These are phyloP conservation scores for Enchytraeus crypticus DNA, from an alignment of 2,888 invertebrate species.

Conservation along the genomic window DNA sequence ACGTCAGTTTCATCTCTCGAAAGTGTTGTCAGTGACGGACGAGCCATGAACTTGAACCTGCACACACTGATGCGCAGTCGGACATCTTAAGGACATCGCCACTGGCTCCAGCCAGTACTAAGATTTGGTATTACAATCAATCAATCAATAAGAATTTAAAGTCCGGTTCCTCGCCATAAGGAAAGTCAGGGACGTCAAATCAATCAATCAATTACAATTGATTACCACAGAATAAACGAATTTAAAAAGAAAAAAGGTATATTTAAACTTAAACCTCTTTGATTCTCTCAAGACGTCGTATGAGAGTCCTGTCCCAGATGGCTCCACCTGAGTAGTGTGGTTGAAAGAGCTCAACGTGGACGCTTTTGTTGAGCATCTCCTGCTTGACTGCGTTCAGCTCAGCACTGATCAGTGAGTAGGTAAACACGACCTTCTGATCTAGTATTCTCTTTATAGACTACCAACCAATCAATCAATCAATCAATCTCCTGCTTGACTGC, in stretches of 20 bases:
- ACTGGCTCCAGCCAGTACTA: no score
- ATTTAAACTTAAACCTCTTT: constrained; percentile 47
- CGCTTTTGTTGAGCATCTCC: constrained; percentile 51
- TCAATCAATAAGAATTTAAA: no score
- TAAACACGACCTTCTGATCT: constrained; percentile 58
- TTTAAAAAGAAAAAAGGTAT: no score
- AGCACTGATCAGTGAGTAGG: constrained; percentile 60
- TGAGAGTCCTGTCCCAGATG: constrained; percentile 60
- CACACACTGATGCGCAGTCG: no score
- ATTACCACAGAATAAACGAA: background rate
- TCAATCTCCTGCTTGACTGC: constrained; percentile 56
- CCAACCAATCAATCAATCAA: constrained; percentile 61
- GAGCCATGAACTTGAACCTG: no score
- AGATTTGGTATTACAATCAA: no score
- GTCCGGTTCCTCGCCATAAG: no score
- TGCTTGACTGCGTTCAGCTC: constrained; percentile 67
- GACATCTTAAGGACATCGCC: no score
- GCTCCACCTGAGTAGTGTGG: constrained; percentile 68
- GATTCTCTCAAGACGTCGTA: constrained; percentile 51
- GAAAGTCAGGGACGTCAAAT: no score
- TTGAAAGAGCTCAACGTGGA: constrained; percentile 54
- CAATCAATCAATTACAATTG: background rate
- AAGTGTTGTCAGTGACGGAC: no score
- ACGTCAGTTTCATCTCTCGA: no score
- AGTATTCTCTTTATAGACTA: constrained; percentile 48